Evolutionary conservation across 2,888 invertebrate species (phyloP), one percentile per base, ranked within the genome.

Genomic region (Chromoteleia sp.): DNA sequence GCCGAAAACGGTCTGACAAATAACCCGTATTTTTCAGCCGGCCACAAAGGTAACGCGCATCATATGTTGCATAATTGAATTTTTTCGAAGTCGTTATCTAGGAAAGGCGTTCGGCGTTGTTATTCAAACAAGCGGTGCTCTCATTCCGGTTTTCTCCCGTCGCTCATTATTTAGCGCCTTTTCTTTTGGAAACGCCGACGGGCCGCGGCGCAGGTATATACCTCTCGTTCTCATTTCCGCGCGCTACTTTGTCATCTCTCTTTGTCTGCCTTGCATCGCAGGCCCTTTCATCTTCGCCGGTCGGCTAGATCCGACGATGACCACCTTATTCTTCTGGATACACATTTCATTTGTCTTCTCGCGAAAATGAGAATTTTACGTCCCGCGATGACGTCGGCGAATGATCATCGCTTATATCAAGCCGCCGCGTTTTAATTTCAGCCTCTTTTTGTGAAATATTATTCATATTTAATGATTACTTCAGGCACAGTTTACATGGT

Each of bases 261-360:
- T 71, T 75, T 68, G 71, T 71, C 63, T 54, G 54, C 30, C 68
- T 52, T 73, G 50, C 68, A 71, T 45, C 25, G 43, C 12, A 6
- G 45, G 4, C 48, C 45, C 83, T 83, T 83, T 83, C 78, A 81
- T 83, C 78, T 83, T 83, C 19, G 75, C 83, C 83, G 83, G 59
- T 73, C 54, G 41, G 41, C 73, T 65, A 58, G 73, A 58, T 85
- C 75, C 82, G 19, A 74, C 81, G 83, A 86, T 85, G 83, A 85
- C 84, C 86, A 83, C 83, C 81, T 76, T 59, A 67, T 77, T 83
- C 82, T 82, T 74, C 75, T 85, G 81, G 84, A 67, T 83, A 85
- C 85, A 83, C 85, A 84, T 86, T 86, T 86, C 88, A 86, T 87
- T 88, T 86, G 85, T 88, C 88, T 88, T 86, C 84, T 86, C 83